phyloP scores from a whole-genome alignment of 2,797 vertebrate genomes.

The Falco columbarius region DNA sequence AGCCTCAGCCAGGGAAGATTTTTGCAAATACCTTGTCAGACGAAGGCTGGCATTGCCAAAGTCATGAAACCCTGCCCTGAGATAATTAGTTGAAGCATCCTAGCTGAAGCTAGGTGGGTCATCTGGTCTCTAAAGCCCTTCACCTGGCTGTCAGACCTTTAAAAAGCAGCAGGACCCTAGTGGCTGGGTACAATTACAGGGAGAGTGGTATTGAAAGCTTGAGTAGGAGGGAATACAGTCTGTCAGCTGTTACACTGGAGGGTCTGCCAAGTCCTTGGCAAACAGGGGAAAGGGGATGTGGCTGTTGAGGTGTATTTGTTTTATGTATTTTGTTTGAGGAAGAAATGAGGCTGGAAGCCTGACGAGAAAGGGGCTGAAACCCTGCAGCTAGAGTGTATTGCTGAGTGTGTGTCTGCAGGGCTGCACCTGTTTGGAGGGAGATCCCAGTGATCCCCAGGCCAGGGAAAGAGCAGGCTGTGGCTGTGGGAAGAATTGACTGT shows the following conservation, averaged over 20 bases:
- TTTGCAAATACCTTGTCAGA: neutral
- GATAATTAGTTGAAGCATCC: neutral
- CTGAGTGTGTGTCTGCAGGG: neutral
- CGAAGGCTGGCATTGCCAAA: neutral
- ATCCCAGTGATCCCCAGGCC: neutral
- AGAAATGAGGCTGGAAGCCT: conserved; percentile 1
- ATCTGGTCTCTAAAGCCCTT: neutral
- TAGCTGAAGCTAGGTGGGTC: neutral
- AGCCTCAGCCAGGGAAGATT: neutral
- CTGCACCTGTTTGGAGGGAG: neutral
- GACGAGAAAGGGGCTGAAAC: neutral
- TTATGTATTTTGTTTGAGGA: neutral
- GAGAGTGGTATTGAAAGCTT: neutral
- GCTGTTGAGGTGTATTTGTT: conserved; percentile 27
- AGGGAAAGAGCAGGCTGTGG: neutral
- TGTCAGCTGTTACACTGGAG: conserved; percentile 7
- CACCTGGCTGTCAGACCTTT: neutral
- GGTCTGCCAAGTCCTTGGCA: neutral
- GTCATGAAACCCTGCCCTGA: neutral
- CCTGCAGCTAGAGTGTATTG: neutral
- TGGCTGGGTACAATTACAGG: neutral
- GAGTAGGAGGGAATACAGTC: neutral
- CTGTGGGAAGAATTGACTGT: neutral
- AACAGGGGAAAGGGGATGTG: neutral
- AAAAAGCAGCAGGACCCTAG: neutral